Conservation (phyloP, 2,113 vertebrate species). For the Odobenus rosmarus region DNA sequence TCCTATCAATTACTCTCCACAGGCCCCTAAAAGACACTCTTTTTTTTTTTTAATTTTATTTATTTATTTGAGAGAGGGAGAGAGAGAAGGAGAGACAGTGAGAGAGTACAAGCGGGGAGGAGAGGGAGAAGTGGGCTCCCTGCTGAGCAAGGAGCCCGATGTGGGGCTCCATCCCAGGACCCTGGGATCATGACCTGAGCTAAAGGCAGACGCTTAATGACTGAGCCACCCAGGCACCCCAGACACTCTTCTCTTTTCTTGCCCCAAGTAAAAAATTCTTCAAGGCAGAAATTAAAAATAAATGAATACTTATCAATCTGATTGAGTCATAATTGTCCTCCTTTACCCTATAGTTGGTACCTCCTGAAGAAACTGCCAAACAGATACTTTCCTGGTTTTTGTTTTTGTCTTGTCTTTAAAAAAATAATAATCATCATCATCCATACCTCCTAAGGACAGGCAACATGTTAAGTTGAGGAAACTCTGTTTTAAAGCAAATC, state of each 20-base stretch:
- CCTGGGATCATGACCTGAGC: too few species aligned
- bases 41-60: background rate
- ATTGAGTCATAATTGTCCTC: background rate
- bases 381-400: background rate
- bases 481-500: background rate
- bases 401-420: background rate
- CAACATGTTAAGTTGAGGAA: background rate
- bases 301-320: background rate
- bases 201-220: too few species aligned
- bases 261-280: background rate
- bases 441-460: background rate
- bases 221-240: too few species aligned
- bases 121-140: too few species aligned
- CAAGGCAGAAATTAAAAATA: conserved; percentile 22
- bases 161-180: too few species aligned
- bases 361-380: background rate
- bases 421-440: background rate
- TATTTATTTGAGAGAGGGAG: too few species aligned
- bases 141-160: too few species aligned
- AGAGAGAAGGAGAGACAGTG: too few species aligned
- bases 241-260: background rate
- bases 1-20: background rate
- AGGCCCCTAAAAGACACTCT: background rate
- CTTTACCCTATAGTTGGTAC: background rate
- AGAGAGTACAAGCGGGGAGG: too few species aligned